Evolutionary conservation across 2,797 vertebrate species (phyloP), one percentile per base, ranked within the genome.

Genomic region (Enteromius radiatus): DNA sequence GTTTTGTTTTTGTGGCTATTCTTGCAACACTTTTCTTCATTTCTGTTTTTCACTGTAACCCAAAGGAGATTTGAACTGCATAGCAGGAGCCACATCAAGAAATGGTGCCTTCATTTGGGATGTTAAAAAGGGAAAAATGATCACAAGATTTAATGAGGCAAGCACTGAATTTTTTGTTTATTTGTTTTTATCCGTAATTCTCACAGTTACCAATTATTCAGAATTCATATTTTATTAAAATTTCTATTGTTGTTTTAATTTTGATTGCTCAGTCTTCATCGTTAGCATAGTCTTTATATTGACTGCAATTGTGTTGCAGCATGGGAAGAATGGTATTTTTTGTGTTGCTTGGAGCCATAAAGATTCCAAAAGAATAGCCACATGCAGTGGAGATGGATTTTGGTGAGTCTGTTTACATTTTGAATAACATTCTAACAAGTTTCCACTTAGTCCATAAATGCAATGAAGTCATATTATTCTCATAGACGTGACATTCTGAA

Each of bases 331-430:
- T 87, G 97, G 97, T 69, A 98, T 99, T 87, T 99, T 99, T 94
- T 98, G 97, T 88, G 97, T 99, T 89, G 97, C 97, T 17, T 99
- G 98, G 98, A 99, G 98, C 93, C 97, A 99, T 90, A 99, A 98
- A 93, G 98, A 99, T 92, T 97, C 97, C 12, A 99, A 97, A 92
- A 95, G 97, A 90, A 98, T 99, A 84, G 98, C 98, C 64, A 99
- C 97, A 9, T 98, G 98, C 88, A 97, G 98, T 85, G 93, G 95
- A 75, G 98, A 99, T 84, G 97, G 98, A 65, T 99, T 96, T 92
- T 99, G 98, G 98, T 97, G 82, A 95, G 64, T 19, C 17, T 2
- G 21, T 84, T 3, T 56, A 38, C 31, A 4, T 26, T 64, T 49
- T 17, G 21, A n/a, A 33, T 49, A 5, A 31, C 41, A 54, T 69